phyloP scores from a whole-genome alignment of 2,888 invertebrate species.

The Calliscelio sp. region DNA sequence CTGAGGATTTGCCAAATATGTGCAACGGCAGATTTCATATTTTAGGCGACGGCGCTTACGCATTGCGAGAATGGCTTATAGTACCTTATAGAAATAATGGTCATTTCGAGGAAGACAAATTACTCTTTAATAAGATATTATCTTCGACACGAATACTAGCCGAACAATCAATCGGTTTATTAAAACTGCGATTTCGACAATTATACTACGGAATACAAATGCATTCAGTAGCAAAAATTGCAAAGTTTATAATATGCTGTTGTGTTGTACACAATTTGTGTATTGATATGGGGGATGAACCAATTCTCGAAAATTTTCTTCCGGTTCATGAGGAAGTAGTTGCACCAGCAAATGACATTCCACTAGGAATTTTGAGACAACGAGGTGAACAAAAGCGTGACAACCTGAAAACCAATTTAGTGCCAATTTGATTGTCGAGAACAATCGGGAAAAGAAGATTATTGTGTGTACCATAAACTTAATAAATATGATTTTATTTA shows the following conservation, averaged over 20 bases:
- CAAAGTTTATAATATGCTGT: constrained; percentile 31
- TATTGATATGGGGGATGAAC: constrained; percentile 7
- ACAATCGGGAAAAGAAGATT: no score
- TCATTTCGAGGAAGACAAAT: not conserved
- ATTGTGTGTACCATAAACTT: no score
- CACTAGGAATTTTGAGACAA: no score
- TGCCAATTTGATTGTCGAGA: no score
- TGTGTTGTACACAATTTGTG: constrained; percentile 34
- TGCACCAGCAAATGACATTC: no score
- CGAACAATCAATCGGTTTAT: constrained; percentile 26
- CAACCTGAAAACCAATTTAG: no score
- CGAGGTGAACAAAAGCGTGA: no score
- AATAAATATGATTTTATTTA: no score
- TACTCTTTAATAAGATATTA: not conserved
- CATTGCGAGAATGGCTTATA: constrained; percentile 73
- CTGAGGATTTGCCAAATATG: constrained; percentile 15
- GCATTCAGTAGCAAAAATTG: constrained; percentile 12
- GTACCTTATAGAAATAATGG: constrained; percentile 53
- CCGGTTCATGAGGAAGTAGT: no score
- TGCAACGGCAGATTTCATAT: constrained; percentile 72
- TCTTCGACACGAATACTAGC: not conserved
- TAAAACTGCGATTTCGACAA: constrained; percentile 11
- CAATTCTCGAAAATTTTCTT: no score
- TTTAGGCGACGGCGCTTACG: constrained; percentile 78
- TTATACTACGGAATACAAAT: constrained; percentile 16